Conservation (phyloP, 2,888 invertebrate genomes). For the Dioctria rufipes region DNA sequence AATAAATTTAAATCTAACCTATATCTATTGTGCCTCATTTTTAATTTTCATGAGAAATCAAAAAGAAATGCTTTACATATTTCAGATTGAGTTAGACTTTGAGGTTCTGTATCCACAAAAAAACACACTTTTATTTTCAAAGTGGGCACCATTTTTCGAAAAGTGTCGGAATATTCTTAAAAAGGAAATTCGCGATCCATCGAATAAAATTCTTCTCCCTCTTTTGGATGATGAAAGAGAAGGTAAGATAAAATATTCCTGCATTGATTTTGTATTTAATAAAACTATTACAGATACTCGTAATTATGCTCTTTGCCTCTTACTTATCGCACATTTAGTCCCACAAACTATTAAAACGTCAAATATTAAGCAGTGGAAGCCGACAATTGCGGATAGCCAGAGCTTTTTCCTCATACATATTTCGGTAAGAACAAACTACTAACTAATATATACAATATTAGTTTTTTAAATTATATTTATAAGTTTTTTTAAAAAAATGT, state of each 20-base stretch:
- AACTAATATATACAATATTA: background rate
- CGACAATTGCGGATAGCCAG: slow-evolving; percentile 19
- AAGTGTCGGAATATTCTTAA: background rate
- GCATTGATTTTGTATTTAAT: background rate
- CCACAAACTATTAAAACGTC: background rate
- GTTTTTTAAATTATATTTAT: background rate
- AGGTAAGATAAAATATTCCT: background rate
- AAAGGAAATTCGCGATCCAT: slow-evolving; percentile 4
- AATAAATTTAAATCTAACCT: too few relatives aligned
- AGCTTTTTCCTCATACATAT: background rate
- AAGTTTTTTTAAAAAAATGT: background rate
- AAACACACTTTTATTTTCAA: slow-evolving; percentile 10
- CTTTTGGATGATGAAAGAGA: background rate
- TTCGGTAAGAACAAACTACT: background rate
- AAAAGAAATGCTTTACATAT: background rate
- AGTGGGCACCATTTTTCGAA: background rate
- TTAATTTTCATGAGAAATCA: background rate
- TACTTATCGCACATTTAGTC: background rate
- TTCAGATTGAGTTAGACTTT: slow-evolving; percentile 32
- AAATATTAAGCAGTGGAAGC: slow-evolving; percentile 5
- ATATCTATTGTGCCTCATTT: too few relatives aligned
- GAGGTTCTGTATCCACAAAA: background rate
- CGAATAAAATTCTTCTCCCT: background rate
- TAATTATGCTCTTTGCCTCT: background rate
- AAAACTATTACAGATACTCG: background rate